A percentile compares a stretch with the other conserved stretches of the same genome.
These are phyloP conservation scores for Stomatorhinus ivindoensis DNA, from an alignment of 2,113 vertebrate species.

Conservation along the genomic window DNA sequence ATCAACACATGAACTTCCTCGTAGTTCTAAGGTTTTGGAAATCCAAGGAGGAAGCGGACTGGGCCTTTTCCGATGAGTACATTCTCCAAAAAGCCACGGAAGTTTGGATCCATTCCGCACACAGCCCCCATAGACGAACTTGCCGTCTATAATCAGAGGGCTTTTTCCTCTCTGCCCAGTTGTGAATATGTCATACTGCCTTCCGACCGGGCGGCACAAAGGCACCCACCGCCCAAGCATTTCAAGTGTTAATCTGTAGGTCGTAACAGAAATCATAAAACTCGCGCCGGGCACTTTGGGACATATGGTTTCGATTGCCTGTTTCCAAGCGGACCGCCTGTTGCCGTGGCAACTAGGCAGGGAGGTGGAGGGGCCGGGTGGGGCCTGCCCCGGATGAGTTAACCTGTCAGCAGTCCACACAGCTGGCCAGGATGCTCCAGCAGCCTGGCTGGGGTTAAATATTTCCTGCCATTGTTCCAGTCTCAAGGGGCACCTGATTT, in stretches of 20 bases:
- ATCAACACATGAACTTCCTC: neutral
- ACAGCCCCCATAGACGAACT: neutral
- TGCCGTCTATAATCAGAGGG: neutral
- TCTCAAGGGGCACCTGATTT: neutral
- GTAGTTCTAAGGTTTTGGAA: neutral
- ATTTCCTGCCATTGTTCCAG: slow-evolving; percentile 26
- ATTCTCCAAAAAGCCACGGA: neutral
- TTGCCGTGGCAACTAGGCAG: slow-evolving; percentile 16
- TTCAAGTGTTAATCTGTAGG: slow-evolving; percentile 25
- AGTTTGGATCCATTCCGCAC: neutral
- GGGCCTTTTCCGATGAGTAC: neutral
- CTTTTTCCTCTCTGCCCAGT: neutral
- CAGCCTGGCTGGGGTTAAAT: slow-evolving; percentile 7
- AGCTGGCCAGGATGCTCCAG: neutral
- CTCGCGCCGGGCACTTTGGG: slow-evolving; percentile 12
- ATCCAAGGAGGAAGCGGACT: neutral
- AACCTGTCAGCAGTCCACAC: slow-evolving; percentile 18
- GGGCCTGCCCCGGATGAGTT: slow-evolving; percentile 11
- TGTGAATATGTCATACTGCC: neutral
- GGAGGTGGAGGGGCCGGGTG: neutral
- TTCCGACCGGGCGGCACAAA: neutral
- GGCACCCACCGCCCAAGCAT: neutral
- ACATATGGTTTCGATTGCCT: slow-evolving; percentile 24
- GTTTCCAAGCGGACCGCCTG: neutral
- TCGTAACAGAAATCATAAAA: slow-evolving; percentile 23